Base-by-base conservation (phyloP, 2,113 vertebrate species). In the Nerophis lumbriciformis region DNA sequence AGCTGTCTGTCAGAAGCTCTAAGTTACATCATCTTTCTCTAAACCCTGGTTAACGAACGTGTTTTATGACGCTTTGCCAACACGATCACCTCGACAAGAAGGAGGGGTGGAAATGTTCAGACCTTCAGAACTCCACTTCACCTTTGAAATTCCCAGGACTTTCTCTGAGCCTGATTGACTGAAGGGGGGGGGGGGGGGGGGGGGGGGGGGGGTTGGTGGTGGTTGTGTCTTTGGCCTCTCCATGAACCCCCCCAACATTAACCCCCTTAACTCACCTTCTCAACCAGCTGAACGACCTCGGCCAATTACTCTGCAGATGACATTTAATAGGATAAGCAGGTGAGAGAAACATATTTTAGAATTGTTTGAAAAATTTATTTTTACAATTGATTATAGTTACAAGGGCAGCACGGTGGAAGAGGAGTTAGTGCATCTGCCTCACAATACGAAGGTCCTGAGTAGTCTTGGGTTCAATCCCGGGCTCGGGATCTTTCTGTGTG, bases 1-100 rank as follows among this genome's bases (percentile, higher is more conserved):
- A 84, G 66, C 63, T 81, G 64, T 77, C 71, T 28, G 12, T 59
- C 70, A 83, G 21, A 61, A 5, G 11, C 68, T 78, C 80, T 78
- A 70, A 53, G 53, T 59, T 63, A 44, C 45, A 21, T 12, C 50
- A 14, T 12, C 19, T 81, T 76, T 77, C 77, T 82, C 75, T 55
- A 68, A 81, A 80, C 74, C 68, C 76, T 8, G 39, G 53, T 67
- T 48, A 53, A 48, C 69, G 61, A 21, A 56, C 44, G 59, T 82
- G 78, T 69, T 72, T 80, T 68, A 0, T 75, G 36, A 48, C 71
- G n/a, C 59, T 75, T 63, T 86, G 75, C 70, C 65, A 56, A 81
- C 73, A 69, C 70, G 35, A 58, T 55, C 65, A 57, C 57, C 15
- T n/a, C 3, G 19, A 1, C 16, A 39, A 21, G 55, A 7, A 57